Base-by-base conservation (phyloP, 2,113 vertebrate genomes). In the Numida meleagris region DNA sequence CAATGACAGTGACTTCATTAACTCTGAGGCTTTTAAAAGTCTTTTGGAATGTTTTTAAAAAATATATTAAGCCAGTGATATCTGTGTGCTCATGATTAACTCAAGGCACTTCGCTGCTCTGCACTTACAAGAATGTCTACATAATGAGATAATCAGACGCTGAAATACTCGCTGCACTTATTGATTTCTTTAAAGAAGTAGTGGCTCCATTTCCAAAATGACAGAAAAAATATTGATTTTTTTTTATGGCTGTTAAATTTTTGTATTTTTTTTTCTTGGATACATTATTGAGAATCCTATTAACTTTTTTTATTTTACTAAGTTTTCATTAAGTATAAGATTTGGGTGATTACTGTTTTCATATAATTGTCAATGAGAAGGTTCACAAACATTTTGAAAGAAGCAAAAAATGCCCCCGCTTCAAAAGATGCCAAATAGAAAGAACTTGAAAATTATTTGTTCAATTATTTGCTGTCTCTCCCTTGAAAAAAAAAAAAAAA, bases 91-190 rank as follows among this genome's bases (percentile, higher is more conserved):
- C 68, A 16, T 82, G 86, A 81, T 88, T 71, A 75, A 88, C 79
- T 66, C 51, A 62, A 74, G 55, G 55, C 85, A 88, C 58, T 93
- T 48, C 57, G 86, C 80, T 90, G 77, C 90, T 75, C 61, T 70
- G 68, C 43, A 14, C 72, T 88, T 34, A 27, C 70, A 93, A 46
- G 88, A 92, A 86, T 31, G 40, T 62, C 70, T 65, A 33, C 48
- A 40, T 93, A 88, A 81, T 75, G 70, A 90, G 77, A 84, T 90
- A 93, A 94, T 94, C 88, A 92, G 67, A 80, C 46, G n/a, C 79
- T 88, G 80, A 77, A 94, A 76, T 25, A 70, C 59, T 36, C 46
- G 57, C 33, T 67, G 61, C 19, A 21, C 70, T 70, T 58, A 96
- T 93, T 82, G 94, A 94, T 76, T 80, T 67, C 53, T 46, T 58